Evolutionary conservation across 2,797 vertebrate species (phyloP).

Genomic region (Rhinoraja longicauda): DNA sequence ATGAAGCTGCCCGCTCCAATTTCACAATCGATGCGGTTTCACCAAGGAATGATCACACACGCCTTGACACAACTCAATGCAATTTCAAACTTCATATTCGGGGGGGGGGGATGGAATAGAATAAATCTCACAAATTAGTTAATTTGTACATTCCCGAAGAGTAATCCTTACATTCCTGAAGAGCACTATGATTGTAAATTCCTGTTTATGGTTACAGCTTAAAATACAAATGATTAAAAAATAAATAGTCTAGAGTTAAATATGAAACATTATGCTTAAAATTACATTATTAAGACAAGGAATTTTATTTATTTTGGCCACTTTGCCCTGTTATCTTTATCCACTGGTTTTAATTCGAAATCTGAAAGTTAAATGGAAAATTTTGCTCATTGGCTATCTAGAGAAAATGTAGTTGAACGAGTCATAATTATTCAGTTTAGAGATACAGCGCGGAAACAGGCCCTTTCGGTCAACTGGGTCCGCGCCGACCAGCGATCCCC

Average conservation of each 20-base stretch:
- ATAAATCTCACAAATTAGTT: background rate
- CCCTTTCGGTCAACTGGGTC: too few relatives aligned
- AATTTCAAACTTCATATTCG: background rate
- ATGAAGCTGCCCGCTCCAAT: too few relatives aligned
- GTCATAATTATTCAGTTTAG: background rate
- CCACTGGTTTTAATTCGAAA: background rate
- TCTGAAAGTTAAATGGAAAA: background rate
- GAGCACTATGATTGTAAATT: background rate
- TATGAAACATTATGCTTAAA: background rate
- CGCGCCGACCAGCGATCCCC: too few relatives aligned
- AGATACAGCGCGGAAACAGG: too few relatives aligned
- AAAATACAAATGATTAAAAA: background rate
- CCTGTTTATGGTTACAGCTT: background rate
- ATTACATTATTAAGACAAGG: too few relatives aligned
- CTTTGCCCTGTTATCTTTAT: background rate
- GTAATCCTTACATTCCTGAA: background rate
- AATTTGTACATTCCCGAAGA: background rate
- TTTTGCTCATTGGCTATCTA: background rate
- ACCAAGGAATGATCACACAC: too few relatives aligned
- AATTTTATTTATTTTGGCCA: background rate
- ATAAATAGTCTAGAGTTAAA: background rate
- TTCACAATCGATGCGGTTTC: too few relatives aligned
- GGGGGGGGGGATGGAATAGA: background rate
- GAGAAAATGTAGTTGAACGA: background rate
- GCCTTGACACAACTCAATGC: too few relatives aligned